phyloP scores from a whole-genome alignment of 2,888 invertebrate species.

The Leptopilina syphax region DNA sequence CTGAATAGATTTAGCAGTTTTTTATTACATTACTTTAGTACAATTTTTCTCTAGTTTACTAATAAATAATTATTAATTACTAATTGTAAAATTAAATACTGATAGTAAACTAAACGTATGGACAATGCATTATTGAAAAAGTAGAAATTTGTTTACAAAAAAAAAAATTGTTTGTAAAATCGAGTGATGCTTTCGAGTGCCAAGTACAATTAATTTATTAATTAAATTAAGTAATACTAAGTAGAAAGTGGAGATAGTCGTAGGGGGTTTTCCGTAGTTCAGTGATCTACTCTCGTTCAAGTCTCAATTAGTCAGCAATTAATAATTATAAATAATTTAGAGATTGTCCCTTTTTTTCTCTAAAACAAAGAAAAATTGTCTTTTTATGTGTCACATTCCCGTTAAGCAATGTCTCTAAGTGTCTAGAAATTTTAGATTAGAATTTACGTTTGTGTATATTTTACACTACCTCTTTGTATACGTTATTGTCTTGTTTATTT shows the following conservation, averaged over 20 bases:
- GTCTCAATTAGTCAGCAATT: slow-evolving; percentile 3
- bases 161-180: too few relatives aligned
- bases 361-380: neutral
- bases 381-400: neutral
- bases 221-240: neutral
- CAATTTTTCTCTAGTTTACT: neutral
- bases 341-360: neutral
- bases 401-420: slow-evolving; percentile 7
- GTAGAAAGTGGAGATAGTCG: slow-evolving; percentile 15
- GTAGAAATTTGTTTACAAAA: too few relatives aligned
- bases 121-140: too few relatives aligned
- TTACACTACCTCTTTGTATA: slow-evolving; percentile 10
- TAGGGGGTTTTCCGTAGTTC: slow-evolving; percentile 32
- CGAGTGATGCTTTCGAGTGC: slow-evolving; percentile 6
- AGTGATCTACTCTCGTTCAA: slow-evolving; percentile 11
- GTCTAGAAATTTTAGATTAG: slow-evolving; percentile 28
- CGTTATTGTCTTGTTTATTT: slow-evolving; percentile 31
- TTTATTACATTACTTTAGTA: neutral
- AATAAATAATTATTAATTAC: slow-evolving; percentile 2
- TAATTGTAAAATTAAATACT: neutral
- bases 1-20: neutral
- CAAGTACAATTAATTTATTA: slow-evolving; percentile 21
- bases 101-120: too few relatives aligned
- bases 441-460: neutral
- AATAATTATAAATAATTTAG: slow-evolving; percentile 17